Evolutionary conservation across 2,113 vertebrate species (phyloP).

Genomic region (Trematocara nigrifrons): DNA sequence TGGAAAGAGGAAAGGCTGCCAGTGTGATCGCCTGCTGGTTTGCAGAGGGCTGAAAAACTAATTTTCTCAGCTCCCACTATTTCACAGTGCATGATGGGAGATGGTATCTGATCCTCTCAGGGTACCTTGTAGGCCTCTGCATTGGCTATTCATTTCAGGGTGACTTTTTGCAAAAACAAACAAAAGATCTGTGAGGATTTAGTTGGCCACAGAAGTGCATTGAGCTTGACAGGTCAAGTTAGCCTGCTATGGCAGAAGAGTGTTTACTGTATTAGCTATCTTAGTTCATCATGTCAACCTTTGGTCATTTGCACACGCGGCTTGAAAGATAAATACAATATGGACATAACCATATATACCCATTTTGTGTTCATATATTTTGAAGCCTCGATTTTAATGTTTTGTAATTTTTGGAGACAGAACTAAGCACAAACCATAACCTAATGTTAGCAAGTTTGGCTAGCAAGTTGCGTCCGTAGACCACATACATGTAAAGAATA

Average conservation of each 20-base stretch:
- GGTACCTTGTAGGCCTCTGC: constrained; percentile 5
- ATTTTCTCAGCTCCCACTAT: constrained; percentile 47
- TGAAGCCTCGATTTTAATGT: not conserved
- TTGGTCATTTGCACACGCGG: accelerated
- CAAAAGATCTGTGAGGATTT: not conserved
- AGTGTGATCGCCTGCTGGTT: constrained; percentile 13
- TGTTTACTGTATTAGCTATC: not conserved
- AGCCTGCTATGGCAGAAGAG: not conserved
- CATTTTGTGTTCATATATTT: not conserved
- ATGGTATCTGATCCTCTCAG: constrained; percentile 18
- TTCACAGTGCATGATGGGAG: constrained; percentile 50
- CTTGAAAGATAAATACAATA: not conserved
- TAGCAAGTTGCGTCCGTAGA: accelerated
- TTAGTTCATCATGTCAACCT: not conserved
- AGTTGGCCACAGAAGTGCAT: not conserved
- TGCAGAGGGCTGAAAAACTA: constrained; percentile 22
- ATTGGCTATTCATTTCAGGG: not conserved
- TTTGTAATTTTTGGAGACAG: not conserved
- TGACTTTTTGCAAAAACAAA: not conserved
- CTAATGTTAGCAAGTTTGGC: not conserved
- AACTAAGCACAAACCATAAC: not conserved
- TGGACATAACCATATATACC: not conserved
- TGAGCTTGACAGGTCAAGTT: not conserved
- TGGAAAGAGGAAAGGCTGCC: constrained; percentile 18
- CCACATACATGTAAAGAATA: not conserved